These are phyloP conservation scores for Pituophis catenifer DNA, from an alignment of 2,113 vertebrate species.

Conservation along the genomic window DNA sequence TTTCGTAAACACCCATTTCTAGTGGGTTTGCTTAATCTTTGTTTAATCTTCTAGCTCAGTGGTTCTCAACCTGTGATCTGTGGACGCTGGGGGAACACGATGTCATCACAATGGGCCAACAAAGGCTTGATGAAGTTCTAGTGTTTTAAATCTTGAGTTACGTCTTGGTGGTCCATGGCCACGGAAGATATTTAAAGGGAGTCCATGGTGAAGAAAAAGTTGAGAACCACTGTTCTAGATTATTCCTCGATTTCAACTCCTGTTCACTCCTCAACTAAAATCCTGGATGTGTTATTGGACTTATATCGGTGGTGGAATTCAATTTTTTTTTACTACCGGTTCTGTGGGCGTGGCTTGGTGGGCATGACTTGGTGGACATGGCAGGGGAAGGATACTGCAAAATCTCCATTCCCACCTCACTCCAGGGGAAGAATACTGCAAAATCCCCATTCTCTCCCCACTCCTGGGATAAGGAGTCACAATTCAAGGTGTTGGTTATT, in stretches of 20 bases:
- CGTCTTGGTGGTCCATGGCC: not conserved
- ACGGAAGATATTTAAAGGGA: not conserved
- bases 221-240: not conserved
- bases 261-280: not conserved
- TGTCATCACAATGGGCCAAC: not conserved
- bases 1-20: not conserved
- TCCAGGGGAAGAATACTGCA: no score
- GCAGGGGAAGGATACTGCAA: no score
- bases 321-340: no score
- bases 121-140: not conserved
- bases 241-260: not conserved
- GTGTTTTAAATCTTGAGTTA: not conserved
- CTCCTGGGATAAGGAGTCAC: no score
- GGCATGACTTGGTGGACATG: no score
- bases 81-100: rapidly evolving
- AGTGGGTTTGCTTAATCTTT: not conserved
- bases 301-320: no score
- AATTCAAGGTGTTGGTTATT: no score
- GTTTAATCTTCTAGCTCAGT: not conserved
- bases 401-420: no score
- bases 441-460: no score
- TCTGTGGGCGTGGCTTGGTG: no score
- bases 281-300: no score
- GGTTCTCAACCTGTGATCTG: not conserved
- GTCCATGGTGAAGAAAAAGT: not conserved